A percentile compares a stretch with the other conserved stretches of the same genome.
Conservation (phyloP, 2,888 invertebrate species). For the Aleiodes alternator region DNA sequence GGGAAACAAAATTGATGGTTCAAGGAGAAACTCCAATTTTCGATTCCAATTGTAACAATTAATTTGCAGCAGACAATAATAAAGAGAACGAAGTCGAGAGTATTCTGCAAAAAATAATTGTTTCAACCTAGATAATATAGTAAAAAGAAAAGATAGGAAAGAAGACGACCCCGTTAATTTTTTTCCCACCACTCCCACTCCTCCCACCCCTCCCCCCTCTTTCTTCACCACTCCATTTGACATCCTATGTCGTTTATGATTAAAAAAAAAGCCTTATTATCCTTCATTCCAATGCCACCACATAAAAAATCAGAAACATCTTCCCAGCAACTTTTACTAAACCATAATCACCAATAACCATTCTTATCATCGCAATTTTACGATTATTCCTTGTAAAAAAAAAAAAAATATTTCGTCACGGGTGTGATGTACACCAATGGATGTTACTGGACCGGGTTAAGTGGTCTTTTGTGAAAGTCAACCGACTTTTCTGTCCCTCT, state of each 20-base stretch:
- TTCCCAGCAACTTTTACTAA: not conserved
- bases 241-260: conserved; percentile 36
- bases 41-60: conserved; percentile 23
- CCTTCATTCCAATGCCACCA: not conserved
- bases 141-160: conserved; percentile 5
- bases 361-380: not conserved
- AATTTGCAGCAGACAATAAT: not conserved
- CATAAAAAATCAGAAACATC: not conserved
- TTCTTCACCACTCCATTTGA: conserved; percentile 39
- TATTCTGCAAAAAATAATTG: conserved; percentile 48
- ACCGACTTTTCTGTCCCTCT: conserved; percentile 41
- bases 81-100: conserved; percentile 47
- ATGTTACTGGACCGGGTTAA: conserved; percentile 75
- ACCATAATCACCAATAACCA: conserved; percentile 1
- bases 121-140: conserved; percentile 48
- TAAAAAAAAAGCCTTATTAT: conserved; percentile 27
- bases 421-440: conserved; percentile 63
- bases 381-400: conserved; percentile 11
- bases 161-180: conserved; percentile 47
- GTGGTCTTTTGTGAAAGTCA: conserved; percentile 72
- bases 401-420: conserved; percentile 55
- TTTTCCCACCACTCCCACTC: conserved; percentile 29
- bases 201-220: not conserved
- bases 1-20: too few relatives aligned
- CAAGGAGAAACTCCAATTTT: conserved; percentile 36